phyloP scores from a whole-genome alignment of 2,113 vertebrate species.

The Baryphthengus martii region DNA sequence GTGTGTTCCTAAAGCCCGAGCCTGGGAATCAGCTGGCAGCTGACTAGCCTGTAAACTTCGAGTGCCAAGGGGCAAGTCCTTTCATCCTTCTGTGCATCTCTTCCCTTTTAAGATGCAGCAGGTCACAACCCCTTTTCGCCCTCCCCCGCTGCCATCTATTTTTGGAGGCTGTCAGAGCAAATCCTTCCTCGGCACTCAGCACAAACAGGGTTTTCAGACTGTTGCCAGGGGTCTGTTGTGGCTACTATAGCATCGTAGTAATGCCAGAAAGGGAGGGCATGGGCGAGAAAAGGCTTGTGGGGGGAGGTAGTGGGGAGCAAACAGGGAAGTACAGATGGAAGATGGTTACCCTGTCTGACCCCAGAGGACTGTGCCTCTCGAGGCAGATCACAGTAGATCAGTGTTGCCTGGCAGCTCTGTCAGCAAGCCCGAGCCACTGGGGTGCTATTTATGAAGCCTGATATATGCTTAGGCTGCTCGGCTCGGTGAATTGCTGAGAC shows the following conservation, averaged over 20 bases:
- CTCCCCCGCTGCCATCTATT: background rate
- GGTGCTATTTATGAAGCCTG: constrained; percentile 1
- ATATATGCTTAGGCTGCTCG: background rate
- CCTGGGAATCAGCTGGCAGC: background rate
- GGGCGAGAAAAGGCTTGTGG: background rate
- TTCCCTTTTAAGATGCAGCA: background rate
- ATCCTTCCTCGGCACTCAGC: background rate
- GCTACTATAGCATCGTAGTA: fast-evolving
- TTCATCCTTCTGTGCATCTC: too few relatives aligned
- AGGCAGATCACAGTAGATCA: background rate
- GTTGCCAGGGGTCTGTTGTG: background rate
- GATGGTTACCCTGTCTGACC: background rate
- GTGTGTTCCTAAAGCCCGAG: background rate
- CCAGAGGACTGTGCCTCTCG: background rate
- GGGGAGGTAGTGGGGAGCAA: background rate
- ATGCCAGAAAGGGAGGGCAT: background rate
- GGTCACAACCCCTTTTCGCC: background rate
- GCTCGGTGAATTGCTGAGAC: constrained; percentile 15
- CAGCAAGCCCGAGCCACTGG: background rate
- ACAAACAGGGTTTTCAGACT: too few relatives aligned
- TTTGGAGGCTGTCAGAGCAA: fast-evolving
- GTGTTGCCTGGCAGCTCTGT: background rate
- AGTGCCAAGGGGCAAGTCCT: background rate
- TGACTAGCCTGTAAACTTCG: background rate
- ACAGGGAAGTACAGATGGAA: background rate